Conservation (phyloP, 2,888 invertebrate genomes). For the Scelioninae gen. 1 region DNA sequence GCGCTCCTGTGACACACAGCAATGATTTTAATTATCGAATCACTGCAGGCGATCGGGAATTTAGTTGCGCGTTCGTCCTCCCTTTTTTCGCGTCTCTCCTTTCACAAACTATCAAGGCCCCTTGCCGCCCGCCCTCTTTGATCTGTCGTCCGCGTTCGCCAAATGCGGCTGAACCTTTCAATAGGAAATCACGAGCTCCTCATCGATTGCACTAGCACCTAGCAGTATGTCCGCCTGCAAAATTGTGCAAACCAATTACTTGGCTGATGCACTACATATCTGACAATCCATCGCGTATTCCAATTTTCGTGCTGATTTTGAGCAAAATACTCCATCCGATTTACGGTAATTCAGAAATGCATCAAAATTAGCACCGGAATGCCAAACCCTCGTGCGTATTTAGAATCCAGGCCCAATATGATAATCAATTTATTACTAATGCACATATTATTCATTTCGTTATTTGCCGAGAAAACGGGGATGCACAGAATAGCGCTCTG, state of each 20-base stretch:
- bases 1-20: constrained; percentile 66
- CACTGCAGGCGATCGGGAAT: constrained; percentile 75
- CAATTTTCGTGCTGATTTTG: no score
- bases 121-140: constrained; percentile 36
- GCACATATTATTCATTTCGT: constrained; percentile 8
- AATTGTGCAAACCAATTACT: constrained; percentile 68
- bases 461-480: constrained; percentile 11
- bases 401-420: constrained; percentile 41
- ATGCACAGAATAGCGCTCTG: neutral
- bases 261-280: constrained; percentile 47
- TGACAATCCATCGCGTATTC: constrained; percentile 51
- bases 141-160: constrained; percentile 50
- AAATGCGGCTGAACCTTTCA: constrained; percentile 59
- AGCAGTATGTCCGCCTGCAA: constrained; percentile 60
- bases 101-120: constrained; percentile 29
- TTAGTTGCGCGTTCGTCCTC: constrained; percentile 69
- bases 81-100: constrained; percentile 40
- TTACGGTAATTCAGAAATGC: constrained; percentile 60
- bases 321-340: constrained; percentile 63
- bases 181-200: constrained; percentile 70
- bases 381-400: constrained; percentile 35
- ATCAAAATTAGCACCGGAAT: constrained; percentile 59
- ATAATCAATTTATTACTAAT: constrained; percentile 62
- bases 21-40: constrained; percentile 79
- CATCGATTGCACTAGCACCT: constrained; percentile 63